A percentile compares a stretch with the other conserved stretches of the same genome.
These are phyloP conservation scores for Elmis aenea DNA, from an alignment of 2,888 invertebrate species.

Conservation along the genomic window DNA sequence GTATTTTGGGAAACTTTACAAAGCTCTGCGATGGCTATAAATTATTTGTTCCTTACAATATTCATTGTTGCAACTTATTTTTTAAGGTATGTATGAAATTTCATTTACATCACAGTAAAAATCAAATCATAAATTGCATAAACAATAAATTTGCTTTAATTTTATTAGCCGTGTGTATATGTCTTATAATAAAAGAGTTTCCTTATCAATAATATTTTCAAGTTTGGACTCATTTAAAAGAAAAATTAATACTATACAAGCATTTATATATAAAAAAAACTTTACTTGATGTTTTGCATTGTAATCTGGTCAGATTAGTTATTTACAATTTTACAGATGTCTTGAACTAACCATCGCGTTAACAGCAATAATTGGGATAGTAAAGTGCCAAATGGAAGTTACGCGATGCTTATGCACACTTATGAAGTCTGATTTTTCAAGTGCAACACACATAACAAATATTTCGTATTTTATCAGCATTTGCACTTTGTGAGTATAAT, in stretches of 20 bases:
- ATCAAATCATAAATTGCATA: no score
- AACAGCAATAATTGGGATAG: conserved; percentile 23
- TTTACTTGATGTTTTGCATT: no score
- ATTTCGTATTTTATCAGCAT: conserved; percentile 7
- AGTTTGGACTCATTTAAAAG: no score
- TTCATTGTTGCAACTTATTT: conserved; percentile 29
- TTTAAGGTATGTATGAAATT: conserved; percentile 25
- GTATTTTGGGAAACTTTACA: conserved; percentile 34
- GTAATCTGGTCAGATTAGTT: no score
- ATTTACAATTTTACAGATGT: conserved; percentile 20
- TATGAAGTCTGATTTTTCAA: conserved; percentile 14
- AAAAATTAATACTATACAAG: no score
- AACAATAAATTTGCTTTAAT: no score
- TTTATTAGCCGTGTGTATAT: no score
- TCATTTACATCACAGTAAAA: conserved; percentile 2
- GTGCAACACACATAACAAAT: conserved; percentile 6
- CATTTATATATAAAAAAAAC: no score
- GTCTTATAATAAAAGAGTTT: no score
- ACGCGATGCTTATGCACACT: conserved; percentile 21
- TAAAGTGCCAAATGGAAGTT: conserved; percentile 23
- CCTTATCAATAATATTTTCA: no score
- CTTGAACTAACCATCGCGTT: conserved; percentile 26
- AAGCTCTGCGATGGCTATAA: conserved; percentile 24
- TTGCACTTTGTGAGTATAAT: conserved; percentile 10
- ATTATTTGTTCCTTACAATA: conserved; percentile 29